These are phyloP conservation scores for Coendou prehensilis DNA, from an alignment of 2,797 vertebrate species.

Conservation along the genomic window DNA sequence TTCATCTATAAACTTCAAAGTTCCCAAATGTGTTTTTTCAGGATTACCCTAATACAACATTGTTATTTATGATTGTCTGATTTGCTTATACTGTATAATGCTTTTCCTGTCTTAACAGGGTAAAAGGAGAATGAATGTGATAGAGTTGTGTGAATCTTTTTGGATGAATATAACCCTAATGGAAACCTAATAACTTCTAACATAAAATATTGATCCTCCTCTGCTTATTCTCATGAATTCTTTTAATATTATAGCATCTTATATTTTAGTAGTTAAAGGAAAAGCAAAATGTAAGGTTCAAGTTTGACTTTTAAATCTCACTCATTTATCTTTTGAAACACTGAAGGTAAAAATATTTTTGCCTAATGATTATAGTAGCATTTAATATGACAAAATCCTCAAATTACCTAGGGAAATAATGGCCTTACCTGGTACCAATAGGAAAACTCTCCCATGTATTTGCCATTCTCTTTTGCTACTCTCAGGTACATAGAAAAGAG, in stretches of 20 bases:
- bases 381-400: not conserved
- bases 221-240: conserved; percentile 77
- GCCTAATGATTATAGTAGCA: conserved; percentile 33
- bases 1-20: conserved; percentile 62
- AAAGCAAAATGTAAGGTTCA: conserved; percentile 75
- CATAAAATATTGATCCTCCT: conserved; percentile 84
- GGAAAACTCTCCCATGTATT: not conserved
- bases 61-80: conserved; percentile 82
- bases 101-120: conserved; percentile 5
- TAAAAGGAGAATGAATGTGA: conserved; percentile 79
- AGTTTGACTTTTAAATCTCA: conserved; percentile 65
- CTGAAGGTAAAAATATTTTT: conserved; percentile 76
- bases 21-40: conserved; percentile 72
- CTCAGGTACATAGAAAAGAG: not conserved
- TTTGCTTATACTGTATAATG: conserved; percentile 61
- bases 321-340: conserved; percentile 64
- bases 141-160: conserved; percentile 65
- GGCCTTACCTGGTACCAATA: not conserved
- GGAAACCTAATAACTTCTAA: conserved; percentile 85
- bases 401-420: not conserved
- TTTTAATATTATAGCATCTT: conserved; percentile 72
- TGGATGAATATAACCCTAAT: conserved; percentile 82
- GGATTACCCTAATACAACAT: conserved; percentile 61
- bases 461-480: not conserved
- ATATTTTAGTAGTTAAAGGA: conserved; percentile 50